These are phyloP conservation scores for Himalopsyche phryganea DNA, from an alignment of 1,140 invertebrate genomes.

Conservation along the genomic window DNA sequence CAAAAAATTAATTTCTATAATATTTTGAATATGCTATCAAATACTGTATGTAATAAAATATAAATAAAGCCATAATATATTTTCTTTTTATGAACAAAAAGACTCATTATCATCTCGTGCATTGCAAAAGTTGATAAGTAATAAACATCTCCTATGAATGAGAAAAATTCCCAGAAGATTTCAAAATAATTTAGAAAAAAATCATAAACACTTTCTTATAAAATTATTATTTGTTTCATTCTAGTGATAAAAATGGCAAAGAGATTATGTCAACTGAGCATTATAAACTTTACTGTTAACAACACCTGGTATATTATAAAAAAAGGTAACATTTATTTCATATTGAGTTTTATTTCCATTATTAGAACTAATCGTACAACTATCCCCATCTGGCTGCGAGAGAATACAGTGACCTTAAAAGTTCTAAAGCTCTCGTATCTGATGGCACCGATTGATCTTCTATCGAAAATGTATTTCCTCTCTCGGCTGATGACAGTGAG, in stretches of 20 bases:
- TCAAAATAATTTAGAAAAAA: too few species aligned
- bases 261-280: constrained; percentile 4
- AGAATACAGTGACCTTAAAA: constrained; percentile 76
- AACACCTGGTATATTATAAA: neutral
- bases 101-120: too few species aligned
- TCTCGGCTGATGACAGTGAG: constrained; percentile 40
- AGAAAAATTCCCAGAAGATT: too few species aligned
- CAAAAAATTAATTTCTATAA: too few species aligned
- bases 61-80: too few species aligned
- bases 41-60: too few species aligned
- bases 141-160: too few species aligned
- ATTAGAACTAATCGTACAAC: neutral
- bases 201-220: too few species aligned
- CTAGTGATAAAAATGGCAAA: constrained; percentile 5
- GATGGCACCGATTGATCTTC: constrained; percentile 52
- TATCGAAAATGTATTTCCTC: constrained; percentile 43
- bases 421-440: constrained; percentile 72
- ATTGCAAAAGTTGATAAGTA: too few species aligned
- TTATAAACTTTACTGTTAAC: constrained; percentile 2
- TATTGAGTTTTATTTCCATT: neutral
- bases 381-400: constrained; percentile 74
- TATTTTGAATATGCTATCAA: too few species aligned
- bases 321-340: neutral
- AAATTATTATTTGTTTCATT: too few species aligned
- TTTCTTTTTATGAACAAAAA: too few species aligned